Evolutionary conservation across 1,140 invertebrate species (phyloP).

Genomic region (Drosophila mojavensis): DNA sequence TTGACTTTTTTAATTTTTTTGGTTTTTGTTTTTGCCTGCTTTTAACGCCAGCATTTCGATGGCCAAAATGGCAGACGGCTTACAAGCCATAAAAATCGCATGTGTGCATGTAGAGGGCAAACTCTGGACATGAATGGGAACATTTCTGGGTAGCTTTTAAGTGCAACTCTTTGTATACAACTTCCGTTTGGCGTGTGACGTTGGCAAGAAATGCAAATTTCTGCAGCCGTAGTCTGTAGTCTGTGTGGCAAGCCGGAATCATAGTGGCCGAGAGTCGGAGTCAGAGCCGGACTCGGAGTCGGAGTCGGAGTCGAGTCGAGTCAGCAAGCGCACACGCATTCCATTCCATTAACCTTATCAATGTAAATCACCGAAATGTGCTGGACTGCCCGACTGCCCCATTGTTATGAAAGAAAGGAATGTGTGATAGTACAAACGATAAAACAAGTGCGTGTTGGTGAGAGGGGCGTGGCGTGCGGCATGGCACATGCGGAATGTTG

Average conservation of each 20-base stretch:
- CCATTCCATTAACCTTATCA: conserved; percentile 81
- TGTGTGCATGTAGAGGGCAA: conserved; percentile 53
- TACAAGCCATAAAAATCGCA: conserved; percentile 78
- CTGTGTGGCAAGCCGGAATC: conserved; percentile 1
- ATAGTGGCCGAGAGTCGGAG: background rate
- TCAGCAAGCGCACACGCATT: conserved; percentile 74
- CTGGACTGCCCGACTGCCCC: conserved; percentile 41
- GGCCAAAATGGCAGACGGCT: conserved; percentile 52
- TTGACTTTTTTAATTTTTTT: background rate
- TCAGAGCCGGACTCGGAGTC: conserved; percentile 41
- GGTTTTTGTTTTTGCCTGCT: conserved; percentile 5
- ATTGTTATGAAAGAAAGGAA: conserved; percentile 49
- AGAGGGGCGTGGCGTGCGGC: background rate
- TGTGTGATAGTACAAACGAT: conserved; percentile 49
- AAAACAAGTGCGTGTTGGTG: conserved; percentile 51
- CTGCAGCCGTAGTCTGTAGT: conserved; percentile 41
- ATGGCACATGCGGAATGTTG: conserved; percentile 27
- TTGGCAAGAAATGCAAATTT: conserved; percentile 76
- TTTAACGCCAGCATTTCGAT: conserved; percentile 53
- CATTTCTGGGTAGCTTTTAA: conserved; percentile 69
- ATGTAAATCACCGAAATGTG: conserved; percentile 80
- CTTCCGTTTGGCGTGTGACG: conserved; percentile 80
- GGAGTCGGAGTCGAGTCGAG: conserved; percentile 60
- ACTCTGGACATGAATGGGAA: conserved; percentile 60
- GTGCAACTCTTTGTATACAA: conserved; percentile 83